Conservation (phyloP, 2,113 vertebrate genomes). For the Grammomys surdaster region DNA sequence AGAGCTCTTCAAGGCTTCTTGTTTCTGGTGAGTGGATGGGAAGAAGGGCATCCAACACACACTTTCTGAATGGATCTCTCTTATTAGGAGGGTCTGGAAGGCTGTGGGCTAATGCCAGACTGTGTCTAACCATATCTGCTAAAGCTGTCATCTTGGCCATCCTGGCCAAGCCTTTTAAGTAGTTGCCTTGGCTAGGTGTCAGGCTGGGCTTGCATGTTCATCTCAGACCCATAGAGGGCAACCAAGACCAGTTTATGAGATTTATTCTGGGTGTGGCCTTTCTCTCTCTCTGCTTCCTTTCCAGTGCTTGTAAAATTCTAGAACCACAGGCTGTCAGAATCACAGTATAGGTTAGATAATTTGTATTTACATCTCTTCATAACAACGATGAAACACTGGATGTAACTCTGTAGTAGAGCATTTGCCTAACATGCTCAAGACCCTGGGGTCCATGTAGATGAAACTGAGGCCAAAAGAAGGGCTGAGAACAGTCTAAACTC, state of each 20-base stretch:
- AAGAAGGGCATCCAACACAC: background rate
- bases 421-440: background rate
- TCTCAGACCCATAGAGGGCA: constrained; percentile 67
- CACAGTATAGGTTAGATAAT: constrained; percentile 27
- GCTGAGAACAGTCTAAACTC: background rate
- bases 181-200: background rate
- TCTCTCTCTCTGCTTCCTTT: constrained; percentile 59
- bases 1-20: background rate
- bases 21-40: background rate
- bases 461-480: constrained; percentile 44
- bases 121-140: background rate
- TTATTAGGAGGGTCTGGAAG: background rate
- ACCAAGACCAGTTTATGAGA: constrained; percentile 62
- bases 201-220: constrained; percentile 27
- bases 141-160: background rate
- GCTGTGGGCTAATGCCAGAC: background rate
- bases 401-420: background rate
- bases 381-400: background rate
- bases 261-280: constrained; percentile 63
- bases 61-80: background rate
- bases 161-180: background rate
- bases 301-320: constrained; percentile 51
- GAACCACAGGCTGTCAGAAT: constrained; percentile 45
- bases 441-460: background rate
- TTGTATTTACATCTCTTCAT: background rate